A percentile compares a stretch with the other conserved stretches of the same genome.
Conservation (phyloP, 2,797 vertebrate species). For the Gymnothorax javanicus region DNA sequence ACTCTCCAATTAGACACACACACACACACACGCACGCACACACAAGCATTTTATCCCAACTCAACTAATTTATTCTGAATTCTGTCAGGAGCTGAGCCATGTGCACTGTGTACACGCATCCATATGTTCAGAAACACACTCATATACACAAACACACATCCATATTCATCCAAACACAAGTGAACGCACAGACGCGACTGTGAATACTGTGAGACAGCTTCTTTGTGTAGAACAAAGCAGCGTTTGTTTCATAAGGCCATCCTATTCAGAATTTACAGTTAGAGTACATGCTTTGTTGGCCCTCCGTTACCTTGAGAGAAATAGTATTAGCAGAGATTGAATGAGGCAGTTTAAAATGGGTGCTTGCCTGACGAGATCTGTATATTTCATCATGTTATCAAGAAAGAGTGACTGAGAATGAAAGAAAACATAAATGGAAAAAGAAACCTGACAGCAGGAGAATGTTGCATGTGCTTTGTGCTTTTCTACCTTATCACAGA, state of each 20-base stretch:
- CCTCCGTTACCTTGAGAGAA: not conserved
- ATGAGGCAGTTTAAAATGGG: not conserved
- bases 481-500: not conserved
- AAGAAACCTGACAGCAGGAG: not conserved
- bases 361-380: not conserved
- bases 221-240: not conserved
- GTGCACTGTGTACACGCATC: not conserved
- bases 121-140: not conserved
- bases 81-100: too few species aligned
- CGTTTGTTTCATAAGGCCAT: not conserved
- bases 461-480: not conserved
- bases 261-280: not conserved
- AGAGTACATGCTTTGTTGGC: not conserved
- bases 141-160: not conserved
- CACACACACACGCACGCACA: not conserved
- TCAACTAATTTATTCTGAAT: too few species aligned
- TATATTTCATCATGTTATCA: constrained; percentile 16
- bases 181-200: not conserved
- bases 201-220: not conserved
- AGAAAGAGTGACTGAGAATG: not conserved
- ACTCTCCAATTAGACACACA: not conserved
- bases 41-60: not conserved
- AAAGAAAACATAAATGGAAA: not conserved
- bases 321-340: not conserved
- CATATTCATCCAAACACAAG: not conserved